These are phyloP conservation scores for Pitta sordida DNA, from an alignment of 2,113 vertebrate species.

Conservation along the genomic window DNA sequence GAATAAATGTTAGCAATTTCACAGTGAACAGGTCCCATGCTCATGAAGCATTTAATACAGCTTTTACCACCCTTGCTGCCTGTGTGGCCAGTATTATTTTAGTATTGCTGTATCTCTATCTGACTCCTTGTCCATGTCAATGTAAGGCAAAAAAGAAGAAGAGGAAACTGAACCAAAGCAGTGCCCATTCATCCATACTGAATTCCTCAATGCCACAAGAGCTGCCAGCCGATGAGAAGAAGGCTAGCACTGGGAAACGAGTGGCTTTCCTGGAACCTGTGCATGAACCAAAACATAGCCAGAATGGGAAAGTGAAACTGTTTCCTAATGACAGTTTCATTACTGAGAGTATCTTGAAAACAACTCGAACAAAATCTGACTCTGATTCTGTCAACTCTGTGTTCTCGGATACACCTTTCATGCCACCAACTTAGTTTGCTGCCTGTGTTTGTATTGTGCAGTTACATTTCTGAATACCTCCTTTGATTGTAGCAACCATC, in stretches of 20 bases:
- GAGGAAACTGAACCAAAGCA: slow-evolving; percentile 65
- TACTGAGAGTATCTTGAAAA: slow-evolving; percentile 82
- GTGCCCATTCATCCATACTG: slow-evolving; percentile 64
- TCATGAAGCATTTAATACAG: slow-evolving; percentile 83
- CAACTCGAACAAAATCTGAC: slow-evolving; percentile 76
- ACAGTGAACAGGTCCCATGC: slow-evolving; percentile 64
- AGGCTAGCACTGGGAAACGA: slow-evolving; percentile 77
- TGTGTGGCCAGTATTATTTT: slow-evolving; percentile 85
- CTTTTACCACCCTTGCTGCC: slow-evolving; percentile 85
- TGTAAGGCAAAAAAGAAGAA: slow-evolving; percentile 62
- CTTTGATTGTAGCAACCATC: slow-evolving; percentile 43
- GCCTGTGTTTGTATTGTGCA: slow-evolving; percentile 14
- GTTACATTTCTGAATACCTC: slow-evolving; percentile 30
- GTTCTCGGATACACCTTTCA: slow-evolving; percentile 73
- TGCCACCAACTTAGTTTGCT: slow-evolving; percentile 57
- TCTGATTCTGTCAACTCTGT: slow-evolving; percentile 67
- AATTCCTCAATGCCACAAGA: slow-evolving; percentile 61
- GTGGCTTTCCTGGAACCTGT: slow-evolving; percentile 83
- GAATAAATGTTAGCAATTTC: slow-evolving; percentile 76
- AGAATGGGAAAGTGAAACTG: slow-evolving; percentile 73
- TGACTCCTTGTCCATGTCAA: slow-evolving; percentile 81
- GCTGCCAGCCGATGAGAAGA: slow-evolving; percentile 67
- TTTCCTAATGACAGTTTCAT: slow-evolving; percentile 63
- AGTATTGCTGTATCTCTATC: slow-evolving; percentile 86
- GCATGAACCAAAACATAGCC: slow-evolving; percentile 61